Evolutionary conservation across 1,140 invertebrate genomes (phyloP), one percentile per base, ranked within the genome.

Genomic region (Euura lappo): DNA sequence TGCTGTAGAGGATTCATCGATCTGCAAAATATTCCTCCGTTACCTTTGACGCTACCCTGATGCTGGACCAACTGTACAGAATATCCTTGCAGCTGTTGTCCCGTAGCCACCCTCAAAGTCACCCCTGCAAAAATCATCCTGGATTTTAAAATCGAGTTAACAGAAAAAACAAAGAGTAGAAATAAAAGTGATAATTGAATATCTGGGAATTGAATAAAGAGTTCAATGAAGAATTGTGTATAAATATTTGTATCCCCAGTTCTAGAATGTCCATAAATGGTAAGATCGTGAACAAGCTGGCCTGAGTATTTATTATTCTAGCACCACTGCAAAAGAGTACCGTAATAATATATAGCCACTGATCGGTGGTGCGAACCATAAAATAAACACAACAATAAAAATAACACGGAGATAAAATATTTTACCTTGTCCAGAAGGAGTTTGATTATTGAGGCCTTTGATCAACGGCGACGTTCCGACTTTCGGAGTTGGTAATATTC

Each of bases 21-120:
- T 28, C 28, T 28, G 28, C 1, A 28, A 28, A 28, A 28, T 28
- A 28, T 28, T 28, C 28, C 28, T 28, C 44, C 10, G n/a, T 77
- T 82, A 89, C 88, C 89, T 89, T 91, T 91, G 1, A 91, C 86
- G 42, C 86, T 86, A 72, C 89, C 89, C 79, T 89, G 89, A 79
- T 90, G 90, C 74, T 87, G 89, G 3, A 92, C 87, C n/a, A 92
- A 79, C 79, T 91, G 91, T n/a, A 92, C 83, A 0, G 88, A 89
- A 77, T 89, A 88, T 71, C 89, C 87, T 78, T 89, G 87, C 7
- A 89, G 74, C 74, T 87, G 88, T 71, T 87, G 83, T n/a, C 85
- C 84, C 77, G 83, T 79, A 7, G 88, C 84, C 4, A 89, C 85
- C 79, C 88, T 82, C 65, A 89, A 77, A 2, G 88, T 89, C 42